Evolutionary conservation across 2,888 invertebrate species (phyloP), one percentile per base, ranked within the genome.

Genomic region (Pollenia amentaria): DNA sequence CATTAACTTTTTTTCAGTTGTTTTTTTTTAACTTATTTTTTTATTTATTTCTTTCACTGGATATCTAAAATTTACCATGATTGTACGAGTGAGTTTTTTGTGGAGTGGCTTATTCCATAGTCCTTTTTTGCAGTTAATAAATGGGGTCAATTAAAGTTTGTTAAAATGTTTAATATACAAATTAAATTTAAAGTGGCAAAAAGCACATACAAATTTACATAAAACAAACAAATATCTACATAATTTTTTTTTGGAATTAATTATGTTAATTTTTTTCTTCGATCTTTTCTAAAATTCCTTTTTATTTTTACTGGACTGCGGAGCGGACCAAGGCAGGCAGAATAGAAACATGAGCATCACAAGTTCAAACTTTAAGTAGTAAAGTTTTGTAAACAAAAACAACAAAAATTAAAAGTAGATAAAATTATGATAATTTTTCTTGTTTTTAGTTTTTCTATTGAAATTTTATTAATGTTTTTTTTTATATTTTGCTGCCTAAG

Each of bases 71-170:
- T 9, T 76, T 44, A 29, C 21, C 57, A 29, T 53, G 55, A 69
- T 62, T 44, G 38, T 64, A 64, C 9, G 29, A 57, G 6, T 38
- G 7, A 2, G 9, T n/a, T 21, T 18, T 21, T 46, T 14, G 12
- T 8, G 6, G 9, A 16, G 29, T 6, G 29, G 0, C 6, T 29
- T 29, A 6, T 65, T 42, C 9, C 21, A 44, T 46, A 21, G 40
- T 40, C 11, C 38, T 29, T n/a, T 51, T 14, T 1, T 46, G 38
- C 69, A 73, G 55, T 75, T 79, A 29, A 79, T 53, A 75, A 84
- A 84, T 79, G 79, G 62, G 69, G 72, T 84, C 75, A 69, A 62
- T 69, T 73, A 72, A 72, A 84, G 55, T 72, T 78, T 64, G 53
- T 65, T 72, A 12, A 40, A 65, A 55, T 48, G 18, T 48, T 64